Evolutionary conservation across 2,113 vertebrate genomes (phyloP).

Genomic region (Dasyprocta punctata): DNA sequence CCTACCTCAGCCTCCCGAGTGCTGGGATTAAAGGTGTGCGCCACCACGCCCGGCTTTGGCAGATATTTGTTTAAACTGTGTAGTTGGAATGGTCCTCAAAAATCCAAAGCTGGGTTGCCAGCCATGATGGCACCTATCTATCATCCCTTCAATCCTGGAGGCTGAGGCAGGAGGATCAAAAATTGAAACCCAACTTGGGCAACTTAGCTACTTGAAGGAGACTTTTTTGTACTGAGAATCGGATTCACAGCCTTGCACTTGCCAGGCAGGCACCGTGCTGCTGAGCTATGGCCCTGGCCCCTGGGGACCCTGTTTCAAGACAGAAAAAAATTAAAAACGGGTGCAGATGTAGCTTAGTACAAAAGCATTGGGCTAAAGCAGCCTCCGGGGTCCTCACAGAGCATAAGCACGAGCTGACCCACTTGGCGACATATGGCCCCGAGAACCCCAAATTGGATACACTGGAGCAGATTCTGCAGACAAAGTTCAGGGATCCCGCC

Average conservation of each 20-base stretch:
- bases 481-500: conserved; percentile 83
- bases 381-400: conserved; percentile 79
- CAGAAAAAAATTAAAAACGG: neutral
- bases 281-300: no score
- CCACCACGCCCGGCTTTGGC: no score
- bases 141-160: neutral
- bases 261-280: no score
- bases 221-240: no score
- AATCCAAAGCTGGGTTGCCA: neutral
- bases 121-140: neutral
- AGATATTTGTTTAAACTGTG: neutral
- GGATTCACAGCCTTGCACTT: no score
- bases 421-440: conserved; percentile 52
- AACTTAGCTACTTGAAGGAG: neutral
- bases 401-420: conserved; percentile 81
- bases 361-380: neutral
- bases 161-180: neutral
- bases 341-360: neutral
- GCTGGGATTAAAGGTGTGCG: no score
- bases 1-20: no score
- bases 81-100: neutral
- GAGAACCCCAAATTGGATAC: conserved; percentile 92
- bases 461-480: conserved; percentile 88
- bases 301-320: neutral
- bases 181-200: neutral